A percentile compares a stretch with the other conserved stretches of the same genome.
Evolutionary conservation across 2,888 invertebrate genomes (phyloP).

Genomic region (Julus scanicus): DNA sequence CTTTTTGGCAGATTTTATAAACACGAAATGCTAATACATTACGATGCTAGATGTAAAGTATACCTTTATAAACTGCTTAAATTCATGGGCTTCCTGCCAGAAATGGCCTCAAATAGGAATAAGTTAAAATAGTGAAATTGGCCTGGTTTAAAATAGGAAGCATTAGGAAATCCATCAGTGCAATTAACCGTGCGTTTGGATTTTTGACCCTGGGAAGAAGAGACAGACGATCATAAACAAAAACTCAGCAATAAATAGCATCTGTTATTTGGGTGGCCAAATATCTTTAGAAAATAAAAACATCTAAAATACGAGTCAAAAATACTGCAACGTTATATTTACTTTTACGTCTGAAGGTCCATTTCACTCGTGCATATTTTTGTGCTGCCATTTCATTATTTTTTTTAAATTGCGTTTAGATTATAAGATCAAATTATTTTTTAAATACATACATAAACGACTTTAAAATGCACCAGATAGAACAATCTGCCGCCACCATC

Average conservation of each 20-base stretch:
- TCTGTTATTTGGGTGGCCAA: neutral
- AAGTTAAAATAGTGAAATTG: neutral
- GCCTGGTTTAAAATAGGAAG: neutral
- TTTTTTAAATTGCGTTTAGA: no score
- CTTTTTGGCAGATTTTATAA: neutral
- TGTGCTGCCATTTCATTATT: no score
- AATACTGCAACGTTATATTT: no score
- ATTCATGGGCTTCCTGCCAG: neutral
- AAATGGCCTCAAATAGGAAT: neutral
- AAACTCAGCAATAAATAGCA: neutral
- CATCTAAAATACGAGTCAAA: neutral
- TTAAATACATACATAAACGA: no score
- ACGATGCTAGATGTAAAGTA: neutral
- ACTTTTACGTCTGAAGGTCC: no score
- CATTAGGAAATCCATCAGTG: neutral
- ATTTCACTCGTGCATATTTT: no score
- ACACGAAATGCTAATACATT: neutral
- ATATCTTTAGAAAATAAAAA: neutral
- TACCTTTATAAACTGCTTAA: neutral
- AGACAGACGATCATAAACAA: constrained; percentile 1
- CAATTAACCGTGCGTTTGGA: neutral
- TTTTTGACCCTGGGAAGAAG: neutral
- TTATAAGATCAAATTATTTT: no score
- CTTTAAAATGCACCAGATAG: no score
- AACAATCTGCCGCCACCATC: no score